Percentiles rank a stretch among this genome's conserved stretches.
These are phyloP conservation scores for Drosophila merina DNA, from an alignment of 2,888 invertebrate species.

Conservation along the genomic window DNA sequence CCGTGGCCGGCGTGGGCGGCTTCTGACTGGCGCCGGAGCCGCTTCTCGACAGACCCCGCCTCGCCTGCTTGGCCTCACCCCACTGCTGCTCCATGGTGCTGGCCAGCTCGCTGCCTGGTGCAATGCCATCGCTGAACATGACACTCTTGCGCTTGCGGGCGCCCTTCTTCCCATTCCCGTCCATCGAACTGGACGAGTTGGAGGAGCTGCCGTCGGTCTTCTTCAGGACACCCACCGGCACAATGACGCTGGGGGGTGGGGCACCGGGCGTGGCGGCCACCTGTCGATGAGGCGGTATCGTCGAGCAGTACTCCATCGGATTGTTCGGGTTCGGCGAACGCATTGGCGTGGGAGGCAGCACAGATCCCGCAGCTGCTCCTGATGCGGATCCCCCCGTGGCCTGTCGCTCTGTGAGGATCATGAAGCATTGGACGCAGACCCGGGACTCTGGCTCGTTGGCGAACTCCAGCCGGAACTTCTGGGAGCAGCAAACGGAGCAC, in stretches of 20 bases:
- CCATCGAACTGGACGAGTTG: slow-evolving; percentile 72
- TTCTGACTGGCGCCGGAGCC: slow-evolving; percentile 55
- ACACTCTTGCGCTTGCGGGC: slow-evolving; percentile 88
- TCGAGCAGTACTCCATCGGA: slow-evolving; percentile 94
- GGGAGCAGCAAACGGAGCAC: slow-evolving; percentile 91
- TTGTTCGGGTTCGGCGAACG: slow-evolving; percentile 92
- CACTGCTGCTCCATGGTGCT: slow-evolving; percentile 88
- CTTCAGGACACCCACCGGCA: slow-evolving; percentile 93
- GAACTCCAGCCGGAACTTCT: slow-evolving; percentile 89
- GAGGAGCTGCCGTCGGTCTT: slow-evolving; percentile 83
- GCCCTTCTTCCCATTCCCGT: slow-evolving; percentile 78
- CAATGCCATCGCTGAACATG: slow-evolving; percentile 95
- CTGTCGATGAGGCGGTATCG: slow-evolving; percentile 91
- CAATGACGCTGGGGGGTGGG: slow-evolving; percentile 90
- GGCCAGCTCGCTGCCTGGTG: slow-evolving; percentile 92
- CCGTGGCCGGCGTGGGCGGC: slow-evolving; percentile 68
- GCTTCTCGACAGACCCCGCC: slow-evolving; percentile 69
- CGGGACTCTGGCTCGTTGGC: slow-evolving; percentile 90
- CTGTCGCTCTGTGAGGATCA: slow-evolving; percentile 85
- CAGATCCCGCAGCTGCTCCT: slow-evolving; percentile 18
- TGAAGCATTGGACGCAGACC: slow-evolving; percentile 90
- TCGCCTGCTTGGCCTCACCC: slow-evolving; percentile 84
- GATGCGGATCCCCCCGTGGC: slow-evolving; percentile 31
- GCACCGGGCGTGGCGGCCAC: slow-evolving; percentile 84
- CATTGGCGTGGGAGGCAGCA: slow-evolving; percentile 54